These are phyloP conservation scores for Diceros bicornis DNA, from an alignment of 2,797 vertebrate species.

Conservation along the genomic window DNA sequence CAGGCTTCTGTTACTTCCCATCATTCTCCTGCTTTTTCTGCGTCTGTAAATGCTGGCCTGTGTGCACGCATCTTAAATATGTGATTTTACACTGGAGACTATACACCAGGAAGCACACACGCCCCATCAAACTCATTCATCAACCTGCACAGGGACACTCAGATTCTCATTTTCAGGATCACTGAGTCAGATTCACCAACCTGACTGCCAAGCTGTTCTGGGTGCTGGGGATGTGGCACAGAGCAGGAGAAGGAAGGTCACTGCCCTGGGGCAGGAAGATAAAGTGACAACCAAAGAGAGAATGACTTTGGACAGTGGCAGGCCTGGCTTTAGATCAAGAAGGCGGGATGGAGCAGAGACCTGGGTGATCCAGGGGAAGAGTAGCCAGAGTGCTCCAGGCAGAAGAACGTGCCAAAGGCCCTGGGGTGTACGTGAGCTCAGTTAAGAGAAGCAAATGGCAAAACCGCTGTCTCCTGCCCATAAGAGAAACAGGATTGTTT, in stretches of 20 bases:
- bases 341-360: not conserved
- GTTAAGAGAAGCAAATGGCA: not conserved
- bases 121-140: too few relatives aligned
- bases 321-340: not conserved
- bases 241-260: not conserved
- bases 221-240: not conserved
- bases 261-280: not conserved
- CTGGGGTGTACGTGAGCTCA: not conserved
- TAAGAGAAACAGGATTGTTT: not conserved
- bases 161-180: not conserved
- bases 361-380: not conserved
- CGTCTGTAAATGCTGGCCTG: not conserved
- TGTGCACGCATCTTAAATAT: too few relatives aligned
- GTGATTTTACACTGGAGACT: not conserved
- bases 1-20: not conserved
- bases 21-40: not conserved
- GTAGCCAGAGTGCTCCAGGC: not conserved
- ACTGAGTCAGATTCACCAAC: not conserved
- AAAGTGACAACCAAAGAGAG: not conserved
- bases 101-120: not conserved
- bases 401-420: not conserved
- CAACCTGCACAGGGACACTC: not conserved
- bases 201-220: not conserved
- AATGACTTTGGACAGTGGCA: not conserved
- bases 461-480: not conserved